Percentiles rank a stretch among this genome's conserved stretches.
Evolutionary conservation across 2,113 vertebrate genomes (phyloP).

Genomic region (Gnathonemus longibarbis): DNA sequence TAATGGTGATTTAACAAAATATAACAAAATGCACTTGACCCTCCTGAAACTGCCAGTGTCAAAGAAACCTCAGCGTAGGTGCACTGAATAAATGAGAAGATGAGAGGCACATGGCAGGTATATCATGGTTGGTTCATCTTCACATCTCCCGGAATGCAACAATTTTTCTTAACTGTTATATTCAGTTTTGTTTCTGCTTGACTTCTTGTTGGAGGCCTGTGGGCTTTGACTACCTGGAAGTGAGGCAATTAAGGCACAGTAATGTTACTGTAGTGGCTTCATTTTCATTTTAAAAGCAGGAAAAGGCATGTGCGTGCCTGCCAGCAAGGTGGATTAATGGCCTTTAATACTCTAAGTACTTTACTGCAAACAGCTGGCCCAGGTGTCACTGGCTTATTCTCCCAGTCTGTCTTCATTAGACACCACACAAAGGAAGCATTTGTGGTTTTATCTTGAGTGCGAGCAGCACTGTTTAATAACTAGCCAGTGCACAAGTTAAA

Average conservation of each 20-base stretch:
- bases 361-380: constrained; percentile 54
- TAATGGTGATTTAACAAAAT: neutral
- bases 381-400: constrained; percentile 40
- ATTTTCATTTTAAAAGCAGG: constrained; percentile 46
- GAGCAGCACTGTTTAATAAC: constrained; percentile 36
- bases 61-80: neutral
- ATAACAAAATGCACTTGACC: neutral
- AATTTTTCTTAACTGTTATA: neutral
- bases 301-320: constrained; percentile 42
- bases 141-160: neutral
- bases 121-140: neutral
- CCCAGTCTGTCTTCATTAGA: constrained; percentile 25
- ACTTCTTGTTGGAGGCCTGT: neutral
- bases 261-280: constrained; percentile 49
- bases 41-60: neutral
- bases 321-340: constrained; percentile 49
- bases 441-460: constrained; percentile 6
- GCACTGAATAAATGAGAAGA: neutral
- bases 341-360: constrained; percentile 41
- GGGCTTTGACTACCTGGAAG: constrained; percentile 28
- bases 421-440: constrained; percentile 23
- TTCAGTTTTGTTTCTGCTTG: neutral
- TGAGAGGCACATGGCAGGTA: neutral
- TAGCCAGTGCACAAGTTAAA: constrained; percentile 36
- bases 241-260: constrained; percentile 50